phyloP scores from a whole-genome alignment of 2,113 vertebrate genomes.

The Sinosuthora webbiana region DNA sequence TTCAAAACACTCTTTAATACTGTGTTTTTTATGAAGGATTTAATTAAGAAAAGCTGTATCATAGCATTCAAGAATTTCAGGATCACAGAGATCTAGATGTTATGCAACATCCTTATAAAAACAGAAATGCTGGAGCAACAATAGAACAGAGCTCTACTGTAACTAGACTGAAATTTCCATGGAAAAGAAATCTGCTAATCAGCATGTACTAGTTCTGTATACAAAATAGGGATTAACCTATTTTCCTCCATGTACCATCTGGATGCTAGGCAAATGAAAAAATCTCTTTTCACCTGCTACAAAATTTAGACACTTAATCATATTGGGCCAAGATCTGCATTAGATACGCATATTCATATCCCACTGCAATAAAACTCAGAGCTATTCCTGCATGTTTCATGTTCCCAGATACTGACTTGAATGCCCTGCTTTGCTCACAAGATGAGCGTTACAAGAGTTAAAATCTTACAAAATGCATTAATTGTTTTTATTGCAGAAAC shows the following conservation, averaged over 20 bases:
- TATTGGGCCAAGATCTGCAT: background rate
- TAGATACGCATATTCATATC: background rate
- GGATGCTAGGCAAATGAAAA: constrained; percentile 35
- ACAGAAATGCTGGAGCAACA: background rate
- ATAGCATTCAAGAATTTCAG: background rate
- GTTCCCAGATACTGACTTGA: background rate
- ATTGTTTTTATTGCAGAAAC: background rate
- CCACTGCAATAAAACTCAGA: background rate
- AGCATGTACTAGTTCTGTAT: background rate
- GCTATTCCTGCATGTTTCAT: background rate
- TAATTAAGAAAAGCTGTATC: background rate
- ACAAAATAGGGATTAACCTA: constrained; percentile 61
- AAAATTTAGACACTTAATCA: constrained; percentile 16
- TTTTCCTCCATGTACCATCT: constrained; percentile 43
- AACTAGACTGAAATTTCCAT: constrained; percentile 13
- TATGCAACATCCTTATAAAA: constrained; percentile 13
- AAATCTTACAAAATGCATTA: background rate
- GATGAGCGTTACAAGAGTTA: background rate
- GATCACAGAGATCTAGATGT: background rate
- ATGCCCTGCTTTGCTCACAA: background rate
- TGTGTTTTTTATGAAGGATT: background rate
- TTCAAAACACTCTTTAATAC: background rate
- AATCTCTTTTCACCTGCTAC: constrained; percentile 20
- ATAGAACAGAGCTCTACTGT: background rate
- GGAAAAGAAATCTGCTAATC: constrained; percentile 33